Percentiles rank a stretch among this genome's conserved stretches.
These are phyloP conservation scores for Gymnobelideus leadbeateri DNA, from an alignment of 2,113 vertebrate species.

Conservation along the genomic window DNA sequence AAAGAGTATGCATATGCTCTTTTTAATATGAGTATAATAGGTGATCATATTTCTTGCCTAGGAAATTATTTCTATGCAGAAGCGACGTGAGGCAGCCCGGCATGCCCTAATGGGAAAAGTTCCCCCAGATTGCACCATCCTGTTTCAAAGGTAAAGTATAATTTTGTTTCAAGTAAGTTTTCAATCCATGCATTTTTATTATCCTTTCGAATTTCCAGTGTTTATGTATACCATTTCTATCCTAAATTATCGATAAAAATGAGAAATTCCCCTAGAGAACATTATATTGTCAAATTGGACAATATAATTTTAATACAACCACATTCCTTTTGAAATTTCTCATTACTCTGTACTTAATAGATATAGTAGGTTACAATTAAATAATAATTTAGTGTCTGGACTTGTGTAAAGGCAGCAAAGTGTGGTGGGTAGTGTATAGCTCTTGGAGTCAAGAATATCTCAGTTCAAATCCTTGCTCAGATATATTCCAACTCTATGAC, in stretches of 20 bases:
- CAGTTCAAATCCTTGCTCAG: background rate
- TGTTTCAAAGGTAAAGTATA: conserved; percentile 88
- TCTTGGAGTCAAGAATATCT: background rate
- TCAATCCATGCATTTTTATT: background rate
- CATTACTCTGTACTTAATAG: background rate
- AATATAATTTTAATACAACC: background rate
- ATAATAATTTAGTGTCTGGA: background rate
- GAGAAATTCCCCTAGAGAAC: background rate
- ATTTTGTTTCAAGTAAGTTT: background rate
- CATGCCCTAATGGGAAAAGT: conserved; percentile 86
- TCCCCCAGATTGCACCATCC: conserved; percentile 82
- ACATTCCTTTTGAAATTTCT: background rate
- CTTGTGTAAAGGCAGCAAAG: background rate
- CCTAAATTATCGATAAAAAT: background rate
- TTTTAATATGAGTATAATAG: conserved; percentile 36
- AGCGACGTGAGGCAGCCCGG: conserved; percentile 83
- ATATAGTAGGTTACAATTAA: background rate
- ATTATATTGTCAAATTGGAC: background rate
- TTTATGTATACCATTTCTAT: background rate
- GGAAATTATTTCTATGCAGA: conserved; percentile 89
- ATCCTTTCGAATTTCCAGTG: background rate
- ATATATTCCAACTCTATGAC: background rate
- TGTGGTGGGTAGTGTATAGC: background rate
- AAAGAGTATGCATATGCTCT: background rate
- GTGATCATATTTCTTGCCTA: conserved; percentile 66